Conservation (phyloP, 2,113 vertebrate species). For the Mastomys natalensis region DNA sequence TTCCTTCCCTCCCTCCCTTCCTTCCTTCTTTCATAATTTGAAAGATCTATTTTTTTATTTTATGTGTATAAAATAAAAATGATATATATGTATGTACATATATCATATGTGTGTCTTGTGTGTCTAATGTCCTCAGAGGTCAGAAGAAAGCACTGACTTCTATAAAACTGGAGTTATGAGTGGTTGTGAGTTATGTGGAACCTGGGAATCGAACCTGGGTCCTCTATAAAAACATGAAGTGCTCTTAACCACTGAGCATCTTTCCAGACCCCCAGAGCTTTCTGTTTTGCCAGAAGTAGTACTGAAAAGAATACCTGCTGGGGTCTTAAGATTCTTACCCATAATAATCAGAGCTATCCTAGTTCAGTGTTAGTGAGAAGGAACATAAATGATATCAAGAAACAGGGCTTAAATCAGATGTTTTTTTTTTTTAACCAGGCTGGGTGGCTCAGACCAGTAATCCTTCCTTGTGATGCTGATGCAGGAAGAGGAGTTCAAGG, state of each 20-base stretch:
- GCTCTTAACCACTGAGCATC: background rate
- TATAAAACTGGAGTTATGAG: background rate
- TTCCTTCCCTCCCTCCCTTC: too few relatives aligned
- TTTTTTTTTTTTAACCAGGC: too few relatives aligned
- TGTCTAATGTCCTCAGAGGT: background rate
- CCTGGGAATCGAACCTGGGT: background rate
- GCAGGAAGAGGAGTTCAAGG: background rate
- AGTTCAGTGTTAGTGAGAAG: background rate
- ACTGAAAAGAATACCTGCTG: constrained; percentile 27
- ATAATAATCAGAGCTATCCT: background rate
- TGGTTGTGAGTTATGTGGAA: background rate
- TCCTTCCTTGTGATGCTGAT: background rate
- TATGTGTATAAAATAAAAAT: background rate
- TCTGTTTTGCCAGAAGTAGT: constrained; percentile 40
- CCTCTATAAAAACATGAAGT: background rate
- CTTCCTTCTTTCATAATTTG: background rate
- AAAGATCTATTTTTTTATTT: background rate
- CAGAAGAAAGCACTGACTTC: background rate
- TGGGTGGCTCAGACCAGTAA: background rate
- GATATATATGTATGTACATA: background rate
- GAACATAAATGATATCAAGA: constrained; percentile 15
- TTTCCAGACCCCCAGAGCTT: background rate
- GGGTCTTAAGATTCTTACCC: background rate
- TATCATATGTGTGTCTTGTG: background rate
- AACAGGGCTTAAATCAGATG: background rate